Evolutionary conservation across 2,113 vertebrate species (phyloP).

Genomic region (Platysternon megacephalum): DNA sequence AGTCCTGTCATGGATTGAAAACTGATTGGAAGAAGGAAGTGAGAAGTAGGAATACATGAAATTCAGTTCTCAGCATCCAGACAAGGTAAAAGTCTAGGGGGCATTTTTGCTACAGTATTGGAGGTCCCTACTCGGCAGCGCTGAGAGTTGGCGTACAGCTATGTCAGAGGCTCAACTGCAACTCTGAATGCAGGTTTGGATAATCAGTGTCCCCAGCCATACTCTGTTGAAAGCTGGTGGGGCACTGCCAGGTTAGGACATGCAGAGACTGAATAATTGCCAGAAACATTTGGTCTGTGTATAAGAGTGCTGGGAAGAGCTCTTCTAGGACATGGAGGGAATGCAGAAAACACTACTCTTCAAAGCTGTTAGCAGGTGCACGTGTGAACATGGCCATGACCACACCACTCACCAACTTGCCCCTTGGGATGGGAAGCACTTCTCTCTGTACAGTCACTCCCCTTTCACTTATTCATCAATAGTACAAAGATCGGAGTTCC

Average conservation of each 20-base stretch:
- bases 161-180: background rate
- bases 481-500: background rate
- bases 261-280: background rate
- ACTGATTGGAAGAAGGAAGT: background rate
- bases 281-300: background rate
- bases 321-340: background rate
- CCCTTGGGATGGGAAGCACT: background rate
- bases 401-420: background rate
- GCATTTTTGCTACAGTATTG: background rate
- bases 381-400: background rate
- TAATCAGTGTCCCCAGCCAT: background rate
- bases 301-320: background rate
- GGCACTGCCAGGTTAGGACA: background rate
- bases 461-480: background rate
- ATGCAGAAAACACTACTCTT: background rate
- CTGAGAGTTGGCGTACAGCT: background rate
- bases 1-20: background rate
- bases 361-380: background rate
- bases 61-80: background rate
- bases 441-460: background rate
- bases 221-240: background rate
- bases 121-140: background rate
- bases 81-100: fast-evolving
- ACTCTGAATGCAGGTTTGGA: background rate
- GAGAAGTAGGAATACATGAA: background rate